Evolutionary conservation across 2,113 vertebrate species (phyloP), one percentile per base, ranked within the genome.

Genomic region (Prochilodus magdalenae): DNA sequence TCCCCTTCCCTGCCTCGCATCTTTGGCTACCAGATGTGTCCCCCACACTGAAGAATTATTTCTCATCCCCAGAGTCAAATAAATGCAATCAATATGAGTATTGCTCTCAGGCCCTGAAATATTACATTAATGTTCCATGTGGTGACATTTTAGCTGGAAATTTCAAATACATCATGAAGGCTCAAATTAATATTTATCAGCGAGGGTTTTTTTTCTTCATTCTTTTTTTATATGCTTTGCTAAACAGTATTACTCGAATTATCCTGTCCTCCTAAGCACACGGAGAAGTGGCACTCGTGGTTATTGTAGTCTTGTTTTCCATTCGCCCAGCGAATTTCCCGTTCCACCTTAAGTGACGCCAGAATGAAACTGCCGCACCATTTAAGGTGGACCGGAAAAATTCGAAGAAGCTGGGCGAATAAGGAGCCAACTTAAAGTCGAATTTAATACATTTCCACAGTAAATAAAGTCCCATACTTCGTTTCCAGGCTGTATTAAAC

Each of bases 171-270:
- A 97, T 98, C 98, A 99, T 97, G 97, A 98, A 98, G 97, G 97
- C 95, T 98, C 97, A 98, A 98, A 99, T 99, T 98, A 98, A 98
- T 99, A 99, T 99, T 99, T 99, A 99, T 99, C 97, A 99, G 96
- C 94, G 94, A 97, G 96, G 95, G 96, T 95, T 96, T 97, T 98
- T n/a, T n/a, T n/a, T n/a, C n/a, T n/a, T n/a, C n/a, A n/a, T n/a
- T n/a, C n/a, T n/a, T n/a, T n/a, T 98, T 98, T 60, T 60, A 57
- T 24, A 98, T 98, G 97, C 97, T 98, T 97, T 98, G 96, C 96
- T 98, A 98, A 97, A 97, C 95, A 97, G 96, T 96, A 96, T 98
- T 98, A 96, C 91, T 92, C 89, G 88, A 92, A 92, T 93, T 92
- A 92, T 91, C 91, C 92, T 88, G 90, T 92, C 87, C 86, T 88